A percentile compares a stretch with the other conserved stretches of the same genome.
Evolutionary conservation across 2,797 vertebrate genomes (phyloP).

Genomic region (Phoebastria nigripes): DNA sequence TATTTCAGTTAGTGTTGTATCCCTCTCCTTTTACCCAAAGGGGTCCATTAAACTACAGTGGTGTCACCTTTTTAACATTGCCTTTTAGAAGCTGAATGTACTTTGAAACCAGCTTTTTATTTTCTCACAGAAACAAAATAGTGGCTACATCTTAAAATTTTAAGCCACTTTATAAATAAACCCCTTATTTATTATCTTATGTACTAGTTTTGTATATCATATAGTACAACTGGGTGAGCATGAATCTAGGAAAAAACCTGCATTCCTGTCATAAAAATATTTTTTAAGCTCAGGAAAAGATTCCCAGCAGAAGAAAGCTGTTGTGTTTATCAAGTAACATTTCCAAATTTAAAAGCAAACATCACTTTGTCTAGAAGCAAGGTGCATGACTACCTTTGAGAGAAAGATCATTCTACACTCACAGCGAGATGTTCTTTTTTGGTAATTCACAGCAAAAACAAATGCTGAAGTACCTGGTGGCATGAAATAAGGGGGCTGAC

Average conservation of each 20-base stretch:
- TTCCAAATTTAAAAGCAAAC: conserved; percentile 19
- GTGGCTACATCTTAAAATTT: not conserved
- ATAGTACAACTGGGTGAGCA: not conserved
- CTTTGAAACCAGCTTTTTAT: not conserved
- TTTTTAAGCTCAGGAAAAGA: not conserved
- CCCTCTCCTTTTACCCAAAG: not conserved
- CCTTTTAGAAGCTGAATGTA: not conserved
- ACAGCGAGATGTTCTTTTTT: conserved; percentile 49
- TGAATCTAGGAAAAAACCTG: not conserved
- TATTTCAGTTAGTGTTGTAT: not conserved
- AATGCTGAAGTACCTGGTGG: conserved; percentile 32
- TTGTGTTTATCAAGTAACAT: not conserved
- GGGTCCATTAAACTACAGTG: not conserved
- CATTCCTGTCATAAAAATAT: not conserved
- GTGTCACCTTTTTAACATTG: not conserved
- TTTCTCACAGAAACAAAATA: not conserved
- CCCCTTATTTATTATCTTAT: not conserved
- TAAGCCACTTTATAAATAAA: not conserved
- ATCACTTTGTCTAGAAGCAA: conserved; percentile 27
- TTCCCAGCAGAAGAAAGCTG: not conserved
- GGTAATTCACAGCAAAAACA: conserved; percentile 51
- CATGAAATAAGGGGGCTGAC: conserved; percentile 13
- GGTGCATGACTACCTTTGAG: not conserved
- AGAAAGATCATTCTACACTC: not conserved
- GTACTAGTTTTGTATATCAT: not conserved